Evolutionary conservation across 2,113 vertebrate species (phyloP), one percentile per base, ranked within the genome.

Genomic region (Talpa occidentalis): DNA sequence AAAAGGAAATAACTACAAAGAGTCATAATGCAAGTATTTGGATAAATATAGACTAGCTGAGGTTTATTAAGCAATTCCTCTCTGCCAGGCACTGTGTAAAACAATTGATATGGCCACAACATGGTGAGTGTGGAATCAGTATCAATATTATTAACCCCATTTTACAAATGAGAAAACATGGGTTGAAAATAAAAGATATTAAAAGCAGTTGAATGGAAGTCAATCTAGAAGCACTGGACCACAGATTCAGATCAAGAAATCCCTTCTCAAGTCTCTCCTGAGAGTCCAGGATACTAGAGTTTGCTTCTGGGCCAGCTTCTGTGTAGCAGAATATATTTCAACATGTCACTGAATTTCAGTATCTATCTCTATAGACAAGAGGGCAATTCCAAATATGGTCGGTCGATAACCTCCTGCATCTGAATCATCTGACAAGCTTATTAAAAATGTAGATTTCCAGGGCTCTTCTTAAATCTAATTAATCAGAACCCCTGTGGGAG

Each of bases 381-480:
- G 32, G 24, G 22, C 12, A 30, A 42, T 66, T 72, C 19, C 62
- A 76, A 70, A 17, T 21, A 78, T 24, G 35, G 22, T 0, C 37
- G 14, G 5, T 44, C 5, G 47, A 93, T 56, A 64, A 16, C n/a
- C 37, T 92, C 35, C 69, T 72, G 22, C 32, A 37, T 67, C 24
- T 35, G 37, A 77, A 67, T 83, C 30, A 62, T n/a, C 52, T 90
- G 64, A 47, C 40, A 73, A 42, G 37, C 2, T 49, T 79, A 76
- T 89, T 87, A 81, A 91, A 96, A 83, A 35, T 70, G 28, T 59
- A 76, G 40, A 77, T 87, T 91, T 91, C 64, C 1, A 0, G 10
- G 77, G 44, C 56, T 92, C 56, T 80, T 93, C 70, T 80, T 67
- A 80, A 91, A 96, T 62, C 32, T 64, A 88, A 72, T 80, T 91